A percentile compares a stretch with the other conserved stretches of the same genome.
Evolutionary conservation across 2,797 vertebrate species (phyloP).

Genomic region (Chaetodon trifasciatus): DNA sequence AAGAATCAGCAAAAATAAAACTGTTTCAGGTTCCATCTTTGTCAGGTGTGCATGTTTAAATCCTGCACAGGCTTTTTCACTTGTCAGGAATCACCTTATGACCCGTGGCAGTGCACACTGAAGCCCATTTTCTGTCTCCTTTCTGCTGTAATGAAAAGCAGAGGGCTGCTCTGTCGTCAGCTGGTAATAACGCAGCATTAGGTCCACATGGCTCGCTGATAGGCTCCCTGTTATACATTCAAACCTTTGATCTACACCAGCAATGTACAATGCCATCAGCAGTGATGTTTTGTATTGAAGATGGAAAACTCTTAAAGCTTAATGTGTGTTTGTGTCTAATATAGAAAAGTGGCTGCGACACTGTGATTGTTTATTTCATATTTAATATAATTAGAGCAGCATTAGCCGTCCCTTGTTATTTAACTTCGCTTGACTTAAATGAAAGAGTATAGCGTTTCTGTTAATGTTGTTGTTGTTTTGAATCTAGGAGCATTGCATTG

Average conservation of each 20-base stretch:
- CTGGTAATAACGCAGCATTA: slow-evolving; percentile 77
- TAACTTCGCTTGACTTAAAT: not conserved
- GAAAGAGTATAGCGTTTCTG: not conserved
- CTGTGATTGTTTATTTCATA: not conserved
- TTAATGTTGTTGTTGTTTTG: not conserved
- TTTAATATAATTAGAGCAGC: not conserved
- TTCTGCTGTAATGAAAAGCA: slow-evolving; percentile 73
- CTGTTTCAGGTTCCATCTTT: slow-evolving; percentile 24
- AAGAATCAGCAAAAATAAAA: slow-evolving; percentile 38
- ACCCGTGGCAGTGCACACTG: slow-evolving; percentile 45
- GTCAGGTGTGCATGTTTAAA: slow-evolving; percentile 33
- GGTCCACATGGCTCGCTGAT: slow-evolving; percentile 55
- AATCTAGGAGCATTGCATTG: not conserved
- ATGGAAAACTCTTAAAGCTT: slow-evolving; percentile 1
- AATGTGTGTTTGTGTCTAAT: slow-evolving; percentile 1
- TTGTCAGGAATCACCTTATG: slow-evolving; percentile 62
- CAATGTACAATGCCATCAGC: slow-evolving; percentile 24
- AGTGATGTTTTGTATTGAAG: slow-evolving; percentile 10
- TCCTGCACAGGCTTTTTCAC: slow-evolving; percentile 36
- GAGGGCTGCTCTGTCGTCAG: slow-evolving; percentile 77
- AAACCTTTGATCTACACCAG: slow-evolving; percentile 67
- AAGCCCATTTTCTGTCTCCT: slow-evolving; percentile 67
- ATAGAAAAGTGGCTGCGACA: not conserved
- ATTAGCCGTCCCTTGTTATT: not conserved
- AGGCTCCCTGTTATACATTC: slow-evolving; percentile 60